These are phyloP conservation scores for Bombus confusus DNA, from an alignment of 1,140 invertebrate species.

Conservation along the genomic window DNA sequence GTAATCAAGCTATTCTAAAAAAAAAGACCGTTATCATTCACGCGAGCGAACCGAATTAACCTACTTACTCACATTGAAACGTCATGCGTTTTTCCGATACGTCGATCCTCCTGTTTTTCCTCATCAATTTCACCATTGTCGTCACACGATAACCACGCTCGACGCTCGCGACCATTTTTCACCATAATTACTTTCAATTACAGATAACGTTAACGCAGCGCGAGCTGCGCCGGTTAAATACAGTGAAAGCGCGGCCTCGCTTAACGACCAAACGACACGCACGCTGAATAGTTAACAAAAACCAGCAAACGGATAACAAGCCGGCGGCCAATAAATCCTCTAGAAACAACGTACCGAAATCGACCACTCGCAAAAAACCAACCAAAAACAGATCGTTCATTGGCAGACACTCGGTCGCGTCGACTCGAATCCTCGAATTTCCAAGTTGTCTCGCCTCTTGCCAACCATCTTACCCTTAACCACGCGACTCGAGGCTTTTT, in stretches of 20 bases:
- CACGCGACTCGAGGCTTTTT: slow-evolving; percentile 1
- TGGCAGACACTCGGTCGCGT: background rate
- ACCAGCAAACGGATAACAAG: slow-evolving; percentile 38
- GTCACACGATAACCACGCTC: slow-evolving; percentile 22
- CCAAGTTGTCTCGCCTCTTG: background rate
- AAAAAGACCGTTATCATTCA: background rate
- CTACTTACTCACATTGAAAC: slow-evolving; percentile 27
- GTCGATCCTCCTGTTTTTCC: background rate
- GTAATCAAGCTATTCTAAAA: background rate
- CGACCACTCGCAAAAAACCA: background rate
- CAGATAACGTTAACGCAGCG: slow-evolving; percentile 46
- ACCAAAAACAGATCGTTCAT: background rate
- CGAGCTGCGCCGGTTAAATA: slow-evolving; percentile 29
- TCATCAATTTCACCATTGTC: slow-evolving; percentile 25
- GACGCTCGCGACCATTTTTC: slow-evolving; percentile 34
- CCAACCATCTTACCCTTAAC: background rate
- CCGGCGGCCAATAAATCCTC: background rate
- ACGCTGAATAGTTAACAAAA: slow-evolving; percentile 45
- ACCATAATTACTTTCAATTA: slow-evolving; percentile 51
- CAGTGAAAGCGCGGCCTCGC: slow-evolving; percentile 8
- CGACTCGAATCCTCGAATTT: background rate
- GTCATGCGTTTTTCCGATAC: slow-evolving; percentile 4
- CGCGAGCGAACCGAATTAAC: slow-evolving; percentile 10
- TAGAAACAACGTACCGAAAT: background rate
- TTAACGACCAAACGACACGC: slow-evolving; percentile 40